Conservation (phyloP, 30 jellyfish, hydroid and myxozoan genomes). For the Pelagia noctiluca region DNA sequence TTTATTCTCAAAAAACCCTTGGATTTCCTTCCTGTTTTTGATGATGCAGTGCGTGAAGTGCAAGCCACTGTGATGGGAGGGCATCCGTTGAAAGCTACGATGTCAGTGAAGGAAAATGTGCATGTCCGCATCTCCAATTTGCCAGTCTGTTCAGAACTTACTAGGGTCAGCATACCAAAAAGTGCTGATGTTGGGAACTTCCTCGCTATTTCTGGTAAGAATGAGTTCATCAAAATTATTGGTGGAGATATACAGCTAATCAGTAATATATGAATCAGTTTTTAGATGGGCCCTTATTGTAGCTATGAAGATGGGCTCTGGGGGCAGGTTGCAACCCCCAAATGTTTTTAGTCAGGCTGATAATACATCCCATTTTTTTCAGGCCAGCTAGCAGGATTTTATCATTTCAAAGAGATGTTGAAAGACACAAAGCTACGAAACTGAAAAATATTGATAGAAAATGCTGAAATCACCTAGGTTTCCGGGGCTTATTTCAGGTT, state of each 20-base stretch:
- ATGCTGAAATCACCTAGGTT: too few species aligned
- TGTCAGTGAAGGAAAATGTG: conserved; percentile 57
- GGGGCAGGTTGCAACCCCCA: too few species aligned
- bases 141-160: conserved; percentile 96
- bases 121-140: conserved; percentile 86
- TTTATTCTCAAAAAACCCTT: conserved; percentile 69
- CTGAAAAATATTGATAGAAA: too few species aligned
- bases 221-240: too few species aligned
- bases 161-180: conserved; percentile 83
- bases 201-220: conserved; percentile 90
- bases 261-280: neutral
- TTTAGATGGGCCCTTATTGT: neutral
- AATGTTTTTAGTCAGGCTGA: too few species aligned
- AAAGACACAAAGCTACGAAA: too few species aligned
- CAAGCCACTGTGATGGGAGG: conserved; percentile 25
- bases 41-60: conserved; percentile 64
- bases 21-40: conserved; percentile 76
- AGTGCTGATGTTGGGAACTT: conserved; percentile 85
- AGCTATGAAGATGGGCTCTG: neutral
- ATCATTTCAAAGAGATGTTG: too few species aligned
- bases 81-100: neutral
- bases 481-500: too few species aligned
- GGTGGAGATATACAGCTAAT: too few species aligned
- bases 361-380: too few species aligned
- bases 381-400: too few species aligned